Conservation (phyloP, 2,113 vertebrate genomes). For the Macquaria australasica region DNA sequence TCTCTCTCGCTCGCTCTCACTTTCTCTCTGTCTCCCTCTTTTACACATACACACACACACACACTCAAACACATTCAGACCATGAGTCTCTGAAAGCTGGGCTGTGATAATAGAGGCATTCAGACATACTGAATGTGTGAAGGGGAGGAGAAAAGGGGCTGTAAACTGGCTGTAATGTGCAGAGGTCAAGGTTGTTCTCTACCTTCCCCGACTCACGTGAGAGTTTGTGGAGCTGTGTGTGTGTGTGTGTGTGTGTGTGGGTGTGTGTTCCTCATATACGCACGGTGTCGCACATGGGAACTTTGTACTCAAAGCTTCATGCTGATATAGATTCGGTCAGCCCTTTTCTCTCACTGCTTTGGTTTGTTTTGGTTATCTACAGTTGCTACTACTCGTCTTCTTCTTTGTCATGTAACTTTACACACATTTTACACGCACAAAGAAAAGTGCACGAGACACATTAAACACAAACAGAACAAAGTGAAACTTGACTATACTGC, state of each 20-base stretch:
- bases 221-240: conserved; percentile 7
- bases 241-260: conserved; percentile 23
- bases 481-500: conserved; percentile 16
- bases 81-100: conserved; percentile 43
- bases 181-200: conserved; percentile 71
- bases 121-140: conserved; percentile 37
- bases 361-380: conserved; percentile 18
- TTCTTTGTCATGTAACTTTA: conserved; percentile 23
- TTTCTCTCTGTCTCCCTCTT: not conserved
- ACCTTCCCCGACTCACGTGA: conserved; percentile 44
- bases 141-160: conserved; percentile 38
- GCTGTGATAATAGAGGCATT: conserved; percentile 61
- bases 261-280: conserved; percentile 18
- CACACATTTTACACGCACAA: conserved; percentile 19
- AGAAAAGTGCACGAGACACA: not conserved
- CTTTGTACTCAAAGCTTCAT: conserved; percentile 8
- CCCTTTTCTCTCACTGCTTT: conserved; percentile 11
- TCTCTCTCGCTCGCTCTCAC: not conserved
- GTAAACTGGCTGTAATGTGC: conserved; percentile 59
- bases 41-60: not conserved
- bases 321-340: conserved; percentile 4
- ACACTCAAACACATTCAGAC: conserved; percentile 4
- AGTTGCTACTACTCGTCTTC: not conserved
- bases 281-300: conserved; percentile 16
- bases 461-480: conserved; percentile 21